These are phyloP conservation scores for Eupithecia subumbrata DNA, from an alignment of 2,888 invertebrate species.

Conservation along the genomic window DNA sequence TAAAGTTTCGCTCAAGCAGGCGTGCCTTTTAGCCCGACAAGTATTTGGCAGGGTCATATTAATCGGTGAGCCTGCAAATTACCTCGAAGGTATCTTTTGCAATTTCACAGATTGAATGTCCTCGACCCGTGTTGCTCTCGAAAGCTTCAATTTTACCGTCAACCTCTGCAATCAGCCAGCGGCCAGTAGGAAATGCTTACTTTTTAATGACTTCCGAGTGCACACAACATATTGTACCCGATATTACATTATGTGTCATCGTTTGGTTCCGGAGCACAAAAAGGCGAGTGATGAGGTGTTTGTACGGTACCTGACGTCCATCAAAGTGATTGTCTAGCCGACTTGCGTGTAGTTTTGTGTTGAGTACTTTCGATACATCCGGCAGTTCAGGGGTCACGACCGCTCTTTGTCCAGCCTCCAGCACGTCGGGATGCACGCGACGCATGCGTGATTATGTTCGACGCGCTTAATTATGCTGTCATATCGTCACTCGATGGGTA, in stretches of 20 bases:
- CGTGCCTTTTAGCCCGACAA: constrained; percentile 30
- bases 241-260: constrained; percentile 29
- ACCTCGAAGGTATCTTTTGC: constrained; percentile 45
- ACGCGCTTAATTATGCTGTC: constrained; percentile 83
- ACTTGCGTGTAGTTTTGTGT: constrained; percentile 63
- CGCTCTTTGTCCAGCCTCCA: constrained; percentile 71
- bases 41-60: constrained; percentile 34
- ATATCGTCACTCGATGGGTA: constrained; percentile 77
- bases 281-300: constrained; percentile 30
- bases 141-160: constrained; percentile 47
- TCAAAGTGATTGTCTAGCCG: constrained; percentile 39
- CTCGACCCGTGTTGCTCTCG: constrained; percentile 44
- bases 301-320: constrained; percentile 31
- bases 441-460: constrained; percentile 76
- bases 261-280: constrained; percentile 24
- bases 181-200: constrained; percentile 45
- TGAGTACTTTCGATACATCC: constrained; percentile 80
- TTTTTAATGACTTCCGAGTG: constrained; percentile 46
- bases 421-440: constrained; percentile 62
- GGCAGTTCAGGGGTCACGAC: constrained; percentile 79
- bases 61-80: constrained; percentile 40
- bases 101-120: constrained; percentile 44
- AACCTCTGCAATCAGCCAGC: constrained; percentile 42
- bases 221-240: constrained; percentile 15
- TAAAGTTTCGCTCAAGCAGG: constrained; percentile 28